A percentile compares a stretch with the other conserved stretches of the same genome.
Conservation (phyloP, 1,140 invertebrate species). For the Dreissena polymorpha region DNA sequence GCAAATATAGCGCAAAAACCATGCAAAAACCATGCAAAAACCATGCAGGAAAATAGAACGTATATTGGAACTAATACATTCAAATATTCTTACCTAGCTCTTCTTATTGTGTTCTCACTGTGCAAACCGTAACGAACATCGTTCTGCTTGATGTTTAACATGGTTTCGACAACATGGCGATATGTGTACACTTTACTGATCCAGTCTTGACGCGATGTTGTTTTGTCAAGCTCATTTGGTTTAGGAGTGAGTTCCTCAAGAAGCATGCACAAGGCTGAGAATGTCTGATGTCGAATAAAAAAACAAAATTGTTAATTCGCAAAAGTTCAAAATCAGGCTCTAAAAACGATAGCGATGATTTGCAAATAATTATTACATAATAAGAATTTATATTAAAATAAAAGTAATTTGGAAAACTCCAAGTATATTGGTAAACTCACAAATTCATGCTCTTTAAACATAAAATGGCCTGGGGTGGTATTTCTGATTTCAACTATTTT, state of each 20-base stretch:
- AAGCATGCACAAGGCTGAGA: constrained; percentile 33
- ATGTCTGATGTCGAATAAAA: constrained; percentile 17
- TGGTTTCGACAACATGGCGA: constrained; percentile 35
- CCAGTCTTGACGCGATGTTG: constrained; percentile 7
- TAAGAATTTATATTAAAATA: too few species aligned
- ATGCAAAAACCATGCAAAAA: too few species aligned
- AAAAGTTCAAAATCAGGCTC: too few species aligned
- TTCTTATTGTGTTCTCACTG: constrained; percentile 22
- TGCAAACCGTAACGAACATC: constrained; percentile 26
- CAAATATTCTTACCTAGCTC: constrained; percentile 17
- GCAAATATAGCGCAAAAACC: too few species aligned
- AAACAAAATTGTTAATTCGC: neutral
- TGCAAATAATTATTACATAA: too few species aligned
- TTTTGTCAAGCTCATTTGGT: constrained; percentile 2
- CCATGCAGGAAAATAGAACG: too few species aligned
- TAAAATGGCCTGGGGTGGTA: constrained; percentile 23
- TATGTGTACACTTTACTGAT: constrained; percentile 38
- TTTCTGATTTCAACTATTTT: constrained; percentile 4
- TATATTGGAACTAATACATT: too few species aligned
- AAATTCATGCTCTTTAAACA: constrained; percentile 43
- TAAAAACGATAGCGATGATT: too few species aligned
- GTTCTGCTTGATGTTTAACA: constrained; percentile 23
- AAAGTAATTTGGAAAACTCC: too few species aligned
- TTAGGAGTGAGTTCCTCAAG: constrained; percentile 22
- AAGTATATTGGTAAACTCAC: constrained; percentile 5